Base-by-base conservation (phyloP, 2,113 vertebrate genomes). In the Silurus asotus region DNA sequence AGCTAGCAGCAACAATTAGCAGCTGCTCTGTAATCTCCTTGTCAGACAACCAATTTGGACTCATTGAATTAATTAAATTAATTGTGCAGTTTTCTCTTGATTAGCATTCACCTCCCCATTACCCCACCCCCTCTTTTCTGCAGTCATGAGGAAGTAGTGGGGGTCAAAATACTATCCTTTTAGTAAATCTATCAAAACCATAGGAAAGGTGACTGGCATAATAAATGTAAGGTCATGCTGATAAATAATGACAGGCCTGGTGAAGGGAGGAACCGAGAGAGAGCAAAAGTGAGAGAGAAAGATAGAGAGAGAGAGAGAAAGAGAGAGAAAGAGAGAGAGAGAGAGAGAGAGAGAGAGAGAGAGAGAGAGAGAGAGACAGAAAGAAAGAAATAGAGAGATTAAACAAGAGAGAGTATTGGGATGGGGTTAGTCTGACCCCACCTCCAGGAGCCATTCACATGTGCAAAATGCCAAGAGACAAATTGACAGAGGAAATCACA, bases 71-170 rank as follows among this genome's bases (percentile, higher is more conserved):
- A 84, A 76, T 77, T 82, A 25, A 84, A 76, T 70, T 85, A 80
- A 87, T 84, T 77, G 85, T 82, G 62, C 61, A 23, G 37, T 53
- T 81, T 77, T 81, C 72, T 82, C 67, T 77, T 78, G 80, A 82
- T 85, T 56, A 67, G 49, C 45, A 64, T 76, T n/a, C 45, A 19
- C 9, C n/a, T 49, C 48, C 81, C 62, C 23, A 37, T 37, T 37
- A 37, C 69, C 45, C 72, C 5, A 4, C 62, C 14, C 28, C 15
- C 45, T 4, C 1, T 55, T 49, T 3, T 14, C 13, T 17, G 23
- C 10, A 67, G 69, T 56, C 6, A 86, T 15, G 58, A 23, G 28
- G 37, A 70, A 72, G 45, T 74, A 81, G 55, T 69, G 2, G 48
- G 67, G 78, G n/a, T 17, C 55, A 81, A 28, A 81, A 14, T 20